Conservation (phyloP, 2,113 vertebrate genomes). For the Leptodactylus fuscus region DNA sequence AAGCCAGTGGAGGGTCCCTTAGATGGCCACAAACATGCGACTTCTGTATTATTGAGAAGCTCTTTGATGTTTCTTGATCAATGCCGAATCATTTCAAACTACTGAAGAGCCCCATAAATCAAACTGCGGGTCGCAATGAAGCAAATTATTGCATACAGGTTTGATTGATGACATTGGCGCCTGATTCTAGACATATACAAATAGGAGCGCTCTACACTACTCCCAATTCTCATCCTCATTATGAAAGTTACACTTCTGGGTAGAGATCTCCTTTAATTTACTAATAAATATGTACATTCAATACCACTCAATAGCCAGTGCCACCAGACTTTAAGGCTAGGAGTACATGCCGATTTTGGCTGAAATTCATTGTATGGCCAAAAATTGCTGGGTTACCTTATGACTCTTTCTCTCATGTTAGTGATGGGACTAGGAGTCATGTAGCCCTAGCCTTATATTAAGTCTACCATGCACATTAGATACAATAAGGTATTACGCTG, state of each 20-base stretch:
- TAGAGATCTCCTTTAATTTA: background rate
- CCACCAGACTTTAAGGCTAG: too few species aligned
- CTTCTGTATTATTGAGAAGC: background rate
- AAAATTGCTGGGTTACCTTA: too few species aligned
- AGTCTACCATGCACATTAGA: too few species aligned
- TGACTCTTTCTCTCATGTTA: too few species aligned
- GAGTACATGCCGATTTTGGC: too few species aligned
- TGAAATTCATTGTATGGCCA: too few species aligned
- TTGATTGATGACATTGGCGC: background rate
- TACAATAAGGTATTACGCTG: too few species aligned
- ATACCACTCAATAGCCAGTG: too few species aligned
- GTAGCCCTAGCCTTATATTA: too few species aligned
- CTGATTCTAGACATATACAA: background rate
- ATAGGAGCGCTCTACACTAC: background rate
- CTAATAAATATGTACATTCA: too few species aligned
- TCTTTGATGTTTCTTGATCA: background rate
- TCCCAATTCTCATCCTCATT: background rate
- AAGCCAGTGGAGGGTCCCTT: background rate
- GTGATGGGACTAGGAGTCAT: too few species aligned
- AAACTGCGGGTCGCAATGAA: background rate
- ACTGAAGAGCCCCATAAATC: background rate
- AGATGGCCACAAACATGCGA: background rate
- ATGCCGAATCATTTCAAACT: background rate
- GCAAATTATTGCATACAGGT: background rate
- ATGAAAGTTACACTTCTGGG: background rate